Evolutionary conservation across 2,888 invertebrate species (phyloP), one percentile per base, ranked within the genome.

Genomic region (Caenorhabditis drosophilae): DNA sequence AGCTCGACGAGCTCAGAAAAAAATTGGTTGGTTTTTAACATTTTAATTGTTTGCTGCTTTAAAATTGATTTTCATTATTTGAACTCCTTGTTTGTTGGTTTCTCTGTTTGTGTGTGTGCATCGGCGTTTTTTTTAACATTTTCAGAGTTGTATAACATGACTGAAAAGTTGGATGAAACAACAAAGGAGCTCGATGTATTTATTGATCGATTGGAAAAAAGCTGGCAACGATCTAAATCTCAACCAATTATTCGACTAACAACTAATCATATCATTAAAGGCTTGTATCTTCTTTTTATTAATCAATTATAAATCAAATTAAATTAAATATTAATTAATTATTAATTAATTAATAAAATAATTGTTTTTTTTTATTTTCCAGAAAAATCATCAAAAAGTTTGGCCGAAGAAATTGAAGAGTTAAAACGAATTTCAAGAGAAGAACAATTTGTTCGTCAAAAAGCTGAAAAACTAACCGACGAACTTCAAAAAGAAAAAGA

Each of bases 381-480:
- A 70, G 70, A 58, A 44, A 57, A 62, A 35, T 52, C 56, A 56
- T 45, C 51, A 34, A 20, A 40, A 11, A 47, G 48, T 36, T 38
- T 71, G 25, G 64, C 63, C 6, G 49, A 55, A 26, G 70, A 71
- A 25, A 68, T 71, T 25, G 68, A 62, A 40, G 69, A 70, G 27
- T 47, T 74, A 31, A 75, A 77, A 57, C 22, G 61, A 27, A 40
- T 60, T 26, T 66, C 75, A n/a, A 73, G 66, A 41, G 79, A 80
- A 46, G 78, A 78, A 47, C 57, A 73, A 45, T 46, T 67, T 38
- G 46, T 59, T 23, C 34, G 68, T 11, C 70, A 46, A 63, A 71
- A 62, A 69, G 76, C 75, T n/a, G 80, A 80, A 47, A 71, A 69
- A 52, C 51, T 80, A 35, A 60, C 64, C 16, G 73, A 67, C n/a